Percentiles rank a stretch among this genome's conserved stretches.
Evolutionary conservation across 37 sponge, comb jelly and placozoan species (phyloP).

Genomic region (Cliona cf. orientalis): DNA sequence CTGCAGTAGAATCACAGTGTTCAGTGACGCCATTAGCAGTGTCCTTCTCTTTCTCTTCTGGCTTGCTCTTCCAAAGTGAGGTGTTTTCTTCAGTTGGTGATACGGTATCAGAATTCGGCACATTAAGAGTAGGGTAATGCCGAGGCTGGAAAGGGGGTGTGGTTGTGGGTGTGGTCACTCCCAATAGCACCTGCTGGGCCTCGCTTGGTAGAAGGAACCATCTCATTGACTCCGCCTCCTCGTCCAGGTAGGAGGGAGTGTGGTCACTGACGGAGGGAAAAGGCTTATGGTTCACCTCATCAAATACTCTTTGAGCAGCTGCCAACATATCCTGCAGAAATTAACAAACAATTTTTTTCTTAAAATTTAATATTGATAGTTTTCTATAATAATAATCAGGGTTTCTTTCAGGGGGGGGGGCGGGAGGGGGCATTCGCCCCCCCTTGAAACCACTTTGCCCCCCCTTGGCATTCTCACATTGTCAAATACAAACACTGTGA

Average conservation of each 20-base stretch:
- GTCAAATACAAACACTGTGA: no score
- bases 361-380: no score
- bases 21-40: background rate
- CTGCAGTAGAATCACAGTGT: background rate
- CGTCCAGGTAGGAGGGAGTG: slow-evolving; percentile 36
- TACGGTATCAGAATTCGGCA: background rate
- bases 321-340: slow-evolving; percentile 43
- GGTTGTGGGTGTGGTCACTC: slow-evolving; percentile 15
- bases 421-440: no score
- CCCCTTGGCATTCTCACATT: no score
- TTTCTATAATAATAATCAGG: no score
- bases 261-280: background rate
- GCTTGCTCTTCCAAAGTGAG: background rate
- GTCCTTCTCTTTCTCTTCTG: no score
- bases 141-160: slow-evolving; percentile 67
- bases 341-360: background rate
- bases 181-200: slow-evolving; percentile 47
- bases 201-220: slow-evolving; percentile 91
- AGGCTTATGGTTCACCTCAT: background rate
- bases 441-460: no score
- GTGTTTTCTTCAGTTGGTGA: background rate
- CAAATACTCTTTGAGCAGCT: slow-evolving; percentile 49
- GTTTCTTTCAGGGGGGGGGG: no score
- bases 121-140: slow-evolving; percentile 2
- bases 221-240: slow-evolving; percentile 63